Evolutionary conservation across 2,113 vertebrate genomes (phyloP), one percentile per base, ranked within the genome.

Genomic region (Chamaetylas fuelleborni): DNA sequence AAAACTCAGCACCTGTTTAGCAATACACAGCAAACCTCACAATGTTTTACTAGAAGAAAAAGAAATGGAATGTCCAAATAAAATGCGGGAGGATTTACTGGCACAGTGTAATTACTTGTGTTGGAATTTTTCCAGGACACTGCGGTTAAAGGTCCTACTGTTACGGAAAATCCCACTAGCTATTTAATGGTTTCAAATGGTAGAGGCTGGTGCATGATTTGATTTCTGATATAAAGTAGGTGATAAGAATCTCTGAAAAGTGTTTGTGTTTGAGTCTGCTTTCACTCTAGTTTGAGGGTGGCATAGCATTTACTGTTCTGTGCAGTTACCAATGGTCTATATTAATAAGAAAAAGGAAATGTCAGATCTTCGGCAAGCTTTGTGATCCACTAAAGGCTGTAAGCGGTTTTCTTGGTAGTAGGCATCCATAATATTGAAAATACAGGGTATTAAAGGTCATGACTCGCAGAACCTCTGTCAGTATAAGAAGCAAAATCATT

Each of bases 101-200:
- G 84, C 79, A 87, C 34, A 64, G 15, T 71, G 71, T 92, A 90
- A 94, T 94, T 88, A 87, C 73, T 96, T 87, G 38, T 53, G 29
- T 23, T 96, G 95, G 95, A 90, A 81, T 74, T 57, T 85, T 29
- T 88, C 89, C 95, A 95, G 79, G 73, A 80, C 81, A 78, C 19
- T 40, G 43, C 8, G 4, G 78, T 81, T 87, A 94, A 91, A 82
- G 62, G 58, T 82, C 47, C 58, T 56, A 18, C 61, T 51, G 43
- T 76, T 85, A 86, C 1, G 0, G 58, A 92, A 93, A 93, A 95
- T 94, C 53, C 23, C 58, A 60, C n/a, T 20, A 73, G 51, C 28
- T 86, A 6, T 85, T 93, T 91, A 89, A 94, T 70, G 62, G 34
- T 34, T 94, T 82, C 64, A 72, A 24, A 74, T 18, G 17, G 47